Percentiles rank a stretch among this genome's conserved stretches.
These are phyloP conservation scores for Potorous gilbertii DNA, from an alignment of 2,797 vertebrate species.

Conservation along the genomic window DNA sequence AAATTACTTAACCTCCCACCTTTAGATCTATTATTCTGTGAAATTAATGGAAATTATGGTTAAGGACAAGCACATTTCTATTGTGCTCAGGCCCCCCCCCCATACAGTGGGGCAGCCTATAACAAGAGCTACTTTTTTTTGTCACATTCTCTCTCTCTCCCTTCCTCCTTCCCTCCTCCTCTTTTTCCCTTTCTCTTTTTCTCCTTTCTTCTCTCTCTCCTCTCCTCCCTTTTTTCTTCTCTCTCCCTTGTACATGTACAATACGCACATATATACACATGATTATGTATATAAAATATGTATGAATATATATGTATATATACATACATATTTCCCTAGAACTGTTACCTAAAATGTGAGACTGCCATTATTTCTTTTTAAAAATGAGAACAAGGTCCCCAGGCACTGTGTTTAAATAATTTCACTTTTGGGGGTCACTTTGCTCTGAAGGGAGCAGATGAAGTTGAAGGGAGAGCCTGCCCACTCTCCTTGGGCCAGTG, in stretches of 20 bases:
- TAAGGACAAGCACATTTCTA: slow-evolving; percentile 51
- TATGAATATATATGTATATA: slow-evolving; percentile 61
- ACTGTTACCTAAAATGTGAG: slow-evolving; percentile 84
- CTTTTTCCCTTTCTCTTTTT: neutral
- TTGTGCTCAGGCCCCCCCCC: slow-evolving; percentile 72
- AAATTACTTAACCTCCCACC: neutral
- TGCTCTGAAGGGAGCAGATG: slow-evolving; percentile 75
- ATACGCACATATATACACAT: neutral
- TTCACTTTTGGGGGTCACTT: slow-evolving; percentile 81
- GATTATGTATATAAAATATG: neutral
- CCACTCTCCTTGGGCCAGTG: slow-evolving; percentile 80
- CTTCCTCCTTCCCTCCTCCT: no score
- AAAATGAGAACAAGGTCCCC: slow-evolving; percentile 76
- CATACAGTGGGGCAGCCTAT: slow-evolving; percentile 79
- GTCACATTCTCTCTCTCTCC: slow-evolving; percentile 71
- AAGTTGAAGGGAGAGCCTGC: slow-evolving; percentile 80
- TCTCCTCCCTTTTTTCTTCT: slow-evolving; percentile 23
- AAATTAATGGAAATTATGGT: neutral
- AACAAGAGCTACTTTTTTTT: slow-evolving; percentile 83
- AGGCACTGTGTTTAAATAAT: slow-evolving; percentile 81
- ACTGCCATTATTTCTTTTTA: slow-evolving; percentile 83
- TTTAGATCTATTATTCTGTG: neutral
- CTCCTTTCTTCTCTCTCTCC: neutral
- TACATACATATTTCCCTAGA: slow-evolving; percentile 77
- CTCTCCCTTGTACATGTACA: neutral